These are phyloP conservation scores for Apis mellifera DNA, from an alignment of 1,140 invertebrate genomes.

Conservation along the genomic window DNA sequence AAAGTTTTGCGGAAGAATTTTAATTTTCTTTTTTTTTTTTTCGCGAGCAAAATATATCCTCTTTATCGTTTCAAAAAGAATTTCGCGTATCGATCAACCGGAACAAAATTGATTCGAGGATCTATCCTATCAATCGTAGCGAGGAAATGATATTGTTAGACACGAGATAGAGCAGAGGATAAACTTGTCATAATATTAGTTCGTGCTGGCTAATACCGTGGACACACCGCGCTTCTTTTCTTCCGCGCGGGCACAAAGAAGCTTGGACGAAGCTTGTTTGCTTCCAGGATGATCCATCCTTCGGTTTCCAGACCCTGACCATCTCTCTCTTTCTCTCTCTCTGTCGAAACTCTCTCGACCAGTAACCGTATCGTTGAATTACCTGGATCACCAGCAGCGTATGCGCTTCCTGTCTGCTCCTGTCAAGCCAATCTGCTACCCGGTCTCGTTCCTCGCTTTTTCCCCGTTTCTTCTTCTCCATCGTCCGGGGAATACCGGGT, in stretches of 20 bases:
- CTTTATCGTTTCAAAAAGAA: too few species aligned
- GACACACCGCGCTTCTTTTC: background rate
- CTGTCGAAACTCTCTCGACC: background rate
- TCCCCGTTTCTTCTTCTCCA: conserved; percentile 22
- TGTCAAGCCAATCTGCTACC: conserved; percentile 40
- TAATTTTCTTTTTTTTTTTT: too few species aligned
- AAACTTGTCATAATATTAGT: background rate
- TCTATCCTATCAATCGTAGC: background rate
- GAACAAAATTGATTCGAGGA: conserved; percentile 4
- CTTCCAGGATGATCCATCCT: conserved; percentile 3
- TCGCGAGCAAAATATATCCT: too few species aligned
- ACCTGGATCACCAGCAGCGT: conserved; percentile 34
- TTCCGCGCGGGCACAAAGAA: background rate
- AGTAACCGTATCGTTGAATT: conserved; percentile 41
- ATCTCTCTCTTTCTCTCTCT: background rate
- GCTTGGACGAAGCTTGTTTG: background rate
- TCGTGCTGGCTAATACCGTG: background rate
- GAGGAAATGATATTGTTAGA: conserved; percentile 32
- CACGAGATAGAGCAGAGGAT: background rate
- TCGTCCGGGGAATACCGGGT: conserved; percentile 1
- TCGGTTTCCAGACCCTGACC: background rate
- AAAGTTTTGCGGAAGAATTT: too few species aligned
- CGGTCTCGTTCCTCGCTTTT: conserved; percentile 24
- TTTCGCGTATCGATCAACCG: background rate
- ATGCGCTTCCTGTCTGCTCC: conserved; percentile 29